These are phyloP conservation scores for Paedocypris micromegethes DNA, from an alignment of 2,797 vertebrate genomes.

Conservation along the genomic window DNA sequence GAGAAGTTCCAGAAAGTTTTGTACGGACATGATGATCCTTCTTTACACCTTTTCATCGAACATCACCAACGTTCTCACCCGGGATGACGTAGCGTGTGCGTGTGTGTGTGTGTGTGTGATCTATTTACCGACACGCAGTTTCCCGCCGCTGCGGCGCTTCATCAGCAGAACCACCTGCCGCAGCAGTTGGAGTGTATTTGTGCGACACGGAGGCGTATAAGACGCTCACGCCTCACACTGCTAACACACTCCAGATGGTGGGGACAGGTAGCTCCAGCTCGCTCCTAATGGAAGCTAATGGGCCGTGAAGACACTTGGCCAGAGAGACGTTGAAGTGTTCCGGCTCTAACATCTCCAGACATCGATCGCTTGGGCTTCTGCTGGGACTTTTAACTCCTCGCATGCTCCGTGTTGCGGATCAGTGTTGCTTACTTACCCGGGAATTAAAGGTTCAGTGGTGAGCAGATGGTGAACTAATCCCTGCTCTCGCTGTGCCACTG, in stretches of 20 bases:
- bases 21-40: too few relatives aligned
- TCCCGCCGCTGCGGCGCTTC: constrained; percentile 28
- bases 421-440: constrained; percentile 30
- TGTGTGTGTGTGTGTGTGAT: not conserved
- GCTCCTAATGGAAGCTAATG: constrained; percentile 37
- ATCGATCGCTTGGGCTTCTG: constrained; percentile 18
- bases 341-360: constrained; percentile 8
- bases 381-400: constrained; percentile 27
- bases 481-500: constrained; percentile 26
- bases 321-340: constrained; percentile 10
- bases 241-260: constrained; percentile 25
- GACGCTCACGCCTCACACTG: constrained; percentile 28
- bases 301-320: constrained; percentile 29
- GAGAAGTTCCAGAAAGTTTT: too few relatives aligned
- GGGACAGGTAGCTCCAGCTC: constrained; percentile 23
- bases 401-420: constrained; percentile 14
- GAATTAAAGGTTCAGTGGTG: constrained; percentile 35
- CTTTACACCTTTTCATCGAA: too few relatives aligned
- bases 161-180: constrained; percentile 44
- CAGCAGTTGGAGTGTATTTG: constrained; percentile 46
- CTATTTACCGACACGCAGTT: constrained; percentile 30
- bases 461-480: constrained; percentile 42
- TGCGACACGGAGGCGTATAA: constrained; percentile 1
- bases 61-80: too few relatives aligned
- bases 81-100: too few relatives aligned